phyloP scores from a whole-genome alignment of 2,113 vertebrate species.

The Corapipo altera region DNA sequence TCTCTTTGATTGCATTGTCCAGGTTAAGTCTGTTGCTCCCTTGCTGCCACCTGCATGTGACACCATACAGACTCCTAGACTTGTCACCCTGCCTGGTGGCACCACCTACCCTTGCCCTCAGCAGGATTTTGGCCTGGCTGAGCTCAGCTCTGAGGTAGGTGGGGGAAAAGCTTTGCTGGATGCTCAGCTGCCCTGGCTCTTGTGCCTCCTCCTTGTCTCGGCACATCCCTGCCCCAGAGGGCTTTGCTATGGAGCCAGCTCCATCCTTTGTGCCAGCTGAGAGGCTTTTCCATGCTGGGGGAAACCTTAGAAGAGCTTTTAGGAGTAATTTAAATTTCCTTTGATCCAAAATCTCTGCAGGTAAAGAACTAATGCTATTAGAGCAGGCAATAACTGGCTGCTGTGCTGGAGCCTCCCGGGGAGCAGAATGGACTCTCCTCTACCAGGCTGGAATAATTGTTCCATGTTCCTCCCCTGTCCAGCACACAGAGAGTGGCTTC shows the following conservation, averaged over 20 bases:
- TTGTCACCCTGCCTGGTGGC: not conserved
- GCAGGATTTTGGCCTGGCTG: not conserved
- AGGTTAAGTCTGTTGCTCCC: not conserved
- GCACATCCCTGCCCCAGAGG: not conserved
- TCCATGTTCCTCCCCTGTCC: rapidly evolving
- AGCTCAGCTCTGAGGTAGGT: not conserved
- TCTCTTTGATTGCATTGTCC: not conserved
- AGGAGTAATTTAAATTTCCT: not conserved
- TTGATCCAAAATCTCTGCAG: constrained; percentile 13
- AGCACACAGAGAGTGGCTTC: not conserved
- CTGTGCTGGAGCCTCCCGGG: not conserved
- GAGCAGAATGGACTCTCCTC: not conserved
- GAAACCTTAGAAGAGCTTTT: not conserved
- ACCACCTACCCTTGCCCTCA: not conserved
- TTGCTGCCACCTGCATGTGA: not conserved
- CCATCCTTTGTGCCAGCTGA: not conserved
- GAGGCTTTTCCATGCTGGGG: not conserved
- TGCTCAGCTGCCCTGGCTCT: not conserved
- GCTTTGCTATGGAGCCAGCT: not conserved
- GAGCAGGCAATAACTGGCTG: not conserved
- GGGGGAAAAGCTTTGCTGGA: not conserved
- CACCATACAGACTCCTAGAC: rapidly evolving
- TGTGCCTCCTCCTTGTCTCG: not conserved
- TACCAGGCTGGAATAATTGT: not conserved
- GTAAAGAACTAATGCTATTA: not conserved